Evolutionary conservation across 1,140 invertebrate genomes (phyloP).

Genomic region (Drosophila lacteicornis): DNA sequence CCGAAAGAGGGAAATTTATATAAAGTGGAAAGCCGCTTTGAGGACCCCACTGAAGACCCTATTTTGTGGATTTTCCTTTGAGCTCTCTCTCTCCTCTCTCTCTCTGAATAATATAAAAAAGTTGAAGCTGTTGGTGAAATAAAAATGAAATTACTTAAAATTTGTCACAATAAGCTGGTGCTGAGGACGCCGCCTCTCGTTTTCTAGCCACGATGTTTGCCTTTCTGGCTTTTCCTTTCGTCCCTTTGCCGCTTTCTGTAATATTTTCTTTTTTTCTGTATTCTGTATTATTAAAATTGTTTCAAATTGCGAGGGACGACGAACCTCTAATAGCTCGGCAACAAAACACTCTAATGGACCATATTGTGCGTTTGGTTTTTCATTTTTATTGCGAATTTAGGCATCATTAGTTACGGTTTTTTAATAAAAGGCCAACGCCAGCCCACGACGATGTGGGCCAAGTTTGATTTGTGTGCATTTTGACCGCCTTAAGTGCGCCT

Average conservation of each 20-base stretch:
- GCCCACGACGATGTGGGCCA: conserved; percentile 31
- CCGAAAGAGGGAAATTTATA: conserved; percentile 33
- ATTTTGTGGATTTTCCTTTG: conserved; percentile 28
- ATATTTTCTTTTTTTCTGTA: conserved; percentile 10
- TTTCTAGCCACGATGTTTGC: conserved; percentile 53
- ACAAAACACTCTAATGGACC: conserved; percentile 74
- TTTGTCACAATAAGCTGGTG: conserved; percentile 78
- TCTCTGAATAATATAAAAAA: conserved; percentile 38
- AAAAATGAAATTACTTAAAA: conserved; percentile 83
- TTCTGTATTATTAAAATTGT: conserved; percentile 79
- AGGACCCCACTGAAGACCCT: conserved; percentile 17
- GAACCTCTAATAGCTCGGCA: conserved; percentile 63
- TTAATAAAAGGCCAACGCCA: conserved; percentile 77
- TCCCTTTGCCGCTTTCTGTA: not conserved
- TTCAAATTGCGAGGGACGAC: conserved; percentile 68
- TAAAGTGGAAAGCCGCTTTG: conserved; percentile 63
- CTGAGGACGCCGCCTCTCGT: not conserved
- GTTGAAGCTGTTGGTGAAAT: conserved; percentile 56
- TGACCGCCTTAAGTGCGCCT: conserved; percentile 74
- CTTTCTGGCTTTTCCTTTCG: conserved; percentile 44
- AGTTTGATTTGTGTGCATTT: conserved; percentile 79
- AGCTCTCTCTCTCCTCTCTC: conserved; percentile 3
- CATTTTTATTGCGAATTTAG: conserved; percentile 83
- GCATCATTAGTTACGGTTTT: conserved; percentile 83
- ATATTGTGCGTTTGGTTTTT: conserved; percentile 75